Evolutionary conservation across 2,113 vertebrate species (phyloP).

Genomic region (Pipra filicauda): DNA sequence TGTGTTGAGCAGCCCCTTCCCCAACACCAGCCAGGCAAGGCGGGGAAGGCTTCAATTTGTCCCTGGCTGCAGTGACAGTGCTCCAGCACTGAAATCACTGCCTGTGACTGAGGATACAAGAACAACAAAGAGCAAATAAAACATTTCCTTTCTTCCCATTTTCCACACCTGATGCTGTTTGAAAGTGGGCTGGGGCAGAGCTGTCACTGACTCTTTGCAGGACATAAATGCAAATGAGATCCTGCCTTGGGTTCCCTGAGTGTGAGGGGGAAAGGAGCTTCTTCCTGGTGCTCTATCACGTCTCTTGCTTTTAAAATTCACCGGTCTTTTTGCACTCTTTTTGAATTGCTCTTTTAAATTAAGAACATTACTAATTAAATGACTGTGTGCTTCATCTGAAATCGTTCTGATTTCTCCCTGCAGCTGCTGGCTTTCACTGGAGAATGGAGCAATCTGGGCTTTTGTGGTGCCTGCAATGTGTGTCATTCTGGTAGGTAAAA

Average conservation of each 20-base stretch:
- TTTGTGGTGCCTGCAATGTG: constrained; percentile 94
- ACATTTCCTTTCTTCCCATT: not conserved
- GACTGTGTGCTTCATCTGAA: not conserved
- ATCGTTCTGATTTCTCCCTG: not conserved
- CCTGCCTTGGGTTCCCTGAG: not conserved
- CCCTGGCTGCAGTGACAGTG: not conserved
- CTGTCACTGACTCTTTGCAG: not conserved
- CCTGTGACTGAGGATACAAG: not conserved
- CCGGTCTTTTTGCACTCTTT: not conserved
- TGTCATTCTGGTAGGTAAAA: constrained; percentile 87
- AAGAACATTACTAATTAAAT: not conserved
- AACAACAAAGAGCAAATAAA: not conserved
- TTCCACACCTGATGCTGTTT: not conserved
- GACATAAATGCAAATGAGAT: not conserved
- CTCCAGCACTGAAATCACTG: not conserved
- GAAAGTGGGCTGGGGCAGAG: not conserved
- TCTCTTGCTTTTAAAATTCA: not conserved
- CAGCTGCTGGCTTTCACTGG: constrained; percentile 95
- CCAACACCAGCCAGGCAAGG: not conserved
- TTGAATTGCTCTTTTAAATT: not conserved
- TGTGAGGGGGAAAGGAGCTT: not conserved
- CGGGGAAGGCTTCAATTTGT: not conserved
- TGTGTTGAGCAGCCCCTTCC: not conserved
- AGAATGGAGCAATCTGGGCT: constrained; percentile 91
- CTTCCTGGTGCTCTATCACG: rapidly evolving